Evolutionary conservation across 1,140 invertebrate species (phyloP).

Genomic region (Orchestia grillus): DNA sequence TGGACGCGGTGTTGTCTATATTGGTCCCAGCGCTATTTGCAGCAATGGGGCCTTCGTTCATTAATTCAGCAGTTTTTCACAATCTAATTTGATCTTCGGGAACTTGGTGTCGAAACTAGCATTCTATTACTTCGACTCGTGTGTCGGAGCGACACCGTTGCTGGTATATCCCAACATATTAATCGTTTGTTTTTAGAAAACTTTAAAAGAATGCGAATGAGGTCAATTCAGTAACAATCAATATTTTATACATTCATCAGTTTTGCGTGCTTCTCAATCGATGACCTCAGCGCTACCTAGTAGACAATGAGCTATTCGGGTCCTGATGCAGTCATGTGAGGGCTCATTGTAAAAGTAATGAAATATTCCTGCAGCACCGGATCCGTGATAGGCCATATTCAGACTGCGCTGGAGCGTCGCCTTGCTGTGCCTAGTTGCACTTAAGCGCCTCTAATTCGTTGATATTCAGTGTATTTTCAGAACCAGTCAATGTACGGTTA

Average conservation of each 20-base stretch:
- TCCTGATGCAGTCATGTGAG: background rate
- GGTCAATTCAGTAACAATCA: background rate
- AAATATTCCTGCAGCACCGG: too few relatives aligned
- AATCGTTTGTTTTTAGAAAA: background rate
- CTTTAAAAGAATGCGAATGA: background rate
- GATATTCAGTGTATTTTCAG: too few relatives aligned
- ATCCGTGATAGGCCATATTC: too few relatives aligned
- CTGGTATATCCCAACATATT: background rate
- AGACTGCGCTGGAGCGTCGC: too few relatives aligned
- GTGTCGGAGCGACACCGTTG: too few relatives aligned
- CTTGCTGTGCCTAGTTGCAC: too few relatives aligned
- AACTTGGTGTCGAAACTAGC: background rate
- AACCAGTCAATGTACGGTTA: too few relatives aligned
- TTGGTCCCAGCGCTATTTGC: background rate
- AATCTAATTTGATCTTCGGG: background rate
- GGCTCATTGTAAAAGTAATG: too few relatives aligned
- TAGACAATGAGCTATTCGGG: background rate
- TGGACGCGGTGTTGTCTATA: background rate
- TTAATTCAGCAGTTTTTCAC: background rate
- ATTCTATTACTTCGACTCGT: background rate
- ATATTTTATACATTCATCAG: background rate
- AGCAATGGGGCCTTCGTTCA: background rate
- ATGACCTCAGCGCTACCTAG: background rate
- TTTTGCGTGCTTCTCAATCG: background rate
- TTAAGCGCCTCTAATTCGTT: too few relatives aligned